Evolutionary conservation across 2,888 invertebrate species (phyloP).

Genomic region (Conus canariensis): DNA sequence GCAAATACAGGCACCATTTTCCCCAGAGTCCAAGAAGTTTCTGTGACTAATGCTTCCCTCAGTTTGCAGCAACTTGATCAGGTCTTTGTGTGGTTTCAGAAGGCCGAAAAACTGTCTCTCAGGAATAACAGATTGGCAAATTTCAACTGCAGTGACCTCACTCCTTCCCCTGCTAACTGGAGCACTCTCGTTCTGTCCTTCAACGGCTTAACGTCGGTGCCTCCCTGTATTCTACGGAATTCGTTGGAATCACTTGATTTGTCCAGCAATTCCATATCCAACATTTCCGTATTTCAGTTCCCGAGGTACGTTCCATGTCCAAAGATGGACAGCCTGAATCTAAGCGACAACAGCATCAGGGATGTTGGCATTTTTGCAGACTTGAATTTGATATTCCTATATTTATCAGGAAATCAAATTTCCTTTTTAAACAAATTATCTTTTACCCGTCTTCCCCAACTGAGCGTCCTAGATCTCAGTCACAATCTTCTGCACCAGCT

Average conservation of each 20-base stretch:
- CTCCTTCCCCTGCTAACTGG: constrained; percentile 28
- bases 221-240: constrained; percentile 20
- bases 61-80: background rate
- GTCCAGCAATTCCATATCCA: constrained; percentile 19
- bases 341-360: constrained; percentile 26
- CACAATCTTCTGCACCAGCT: constrained; percentile 24
- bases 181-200: background rate
- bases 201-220: constrained; percentile 22
- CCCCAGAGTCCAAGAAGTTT: constrained; percentile 23
- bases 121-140: background rate
- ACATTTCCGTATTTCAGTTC: constrained; percentile 34
- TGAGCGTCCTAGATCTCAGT: constrained; percentile 24
- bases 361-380: constrained; percentile 35
- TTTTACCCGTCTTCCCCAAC: constrained; percentile 10
- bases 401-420: constrained; percentile 25
- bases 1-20: background rate
- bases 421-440: constrained; percentile 23
- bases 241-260: background rate
- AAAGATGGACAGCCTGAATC: background rate
- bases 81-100: constrained; percentile 34
- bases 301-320: constrained; percentile 28
- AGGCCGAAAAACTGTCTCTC: background rate
- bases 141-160: constrained; percentile 30
- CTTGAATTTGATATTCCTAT: background rate
- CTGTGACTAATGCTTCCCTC: background rate